Base-by-base conservation (phyloP, 2,888 invertebrate species). In the Carpatolechia fugitivella region DNA sequence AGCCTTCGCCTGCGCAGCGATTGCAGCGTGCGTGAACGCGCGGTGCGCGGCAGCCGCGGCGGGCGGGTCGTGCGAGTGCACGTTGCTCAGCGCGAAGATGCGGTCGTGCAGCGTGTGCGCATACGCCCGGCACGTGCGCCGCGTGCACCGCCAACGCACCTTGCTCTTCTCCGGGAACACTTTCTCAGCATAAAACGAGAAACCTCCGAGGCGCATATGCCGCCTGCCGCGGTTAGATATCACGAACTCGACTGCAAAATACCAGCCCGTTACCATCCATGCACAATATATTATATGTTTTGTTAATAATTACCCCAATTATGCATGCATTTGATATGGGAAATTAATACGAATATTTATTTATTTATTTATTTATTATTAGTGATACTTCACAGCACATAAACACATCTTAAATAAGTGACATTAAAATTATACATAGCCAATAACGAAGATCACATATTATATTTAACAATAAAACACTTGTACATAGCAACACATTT, bases 201-300 rank as follows among this genome's bases (percentile, higher is more conserved):
- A 90, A 54, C 91, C 91, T 57, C 80, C 82, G 58, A 91, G 82
- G 60, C 88, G 85, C 90, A 91, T 88, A 64, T 91, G 90, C 60
- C 91, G 78, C 59, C 90, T 78, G 33, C 91, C 90, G 33, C 91
- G 86, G 67, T 90, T 91, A 58, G 91, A 90, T 76, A 91, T 91
- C 82, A 91, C 87, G 86, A 90, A 91, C 75, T 90, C 88, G 66
- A 90, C 91, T 91, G 90, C 60, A 90, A 90, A 82, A 82, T 66
- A 82, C 69, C 70, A 74, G 60, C 67, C 70, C 65, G 64, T 85
- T 72, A 78, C 64, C 70, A 71, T 66, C 62, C 60, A 54, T 47
- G 51, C 47, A 55, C 44, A 11, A 20, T 20, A n/a, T 44, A n/a
- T n/a, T n/a, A n/a, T 24, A 40, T 6, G 40, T 8, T 29, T 44